Evolutionary conservation across 2,113 vertebrate species (phyloP).

Genomic region (Ornithorhynchus anatinus): DNA sequence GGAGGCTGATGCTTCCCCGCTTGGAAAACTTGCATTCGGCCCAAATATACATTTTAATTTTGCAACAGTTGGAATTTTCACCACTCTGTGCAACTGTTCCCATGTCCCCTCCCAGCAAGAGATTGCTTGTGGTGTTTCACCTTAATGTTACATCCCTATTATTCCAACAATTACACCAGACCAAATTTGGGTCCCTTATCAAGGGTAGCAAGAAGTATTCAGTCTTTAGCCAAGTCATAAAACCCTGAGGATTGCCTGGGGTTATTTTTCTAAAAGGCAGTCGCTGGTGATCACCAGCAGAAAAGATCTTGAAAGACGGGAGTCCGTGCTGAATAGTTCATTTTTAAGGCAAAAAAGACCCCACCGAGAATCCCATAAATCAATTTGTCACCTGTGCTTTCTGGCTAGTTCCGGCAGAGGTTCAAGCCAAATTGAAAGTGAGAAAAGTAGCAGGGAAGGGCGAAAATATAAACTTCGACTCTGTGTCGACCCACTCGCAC

Average conservation of each 20-base stretch:
- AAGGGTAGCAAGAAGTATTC: no score
- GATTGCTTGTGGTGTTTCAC: no score
- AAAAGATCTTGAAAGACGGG: slow-evolving; percentile 39
- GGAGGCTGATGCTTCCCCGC: neutral
- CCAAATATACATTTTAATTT: slow-evolving; percentile 5
- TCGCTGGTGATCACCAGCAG: slow-evolving; percentile 33
- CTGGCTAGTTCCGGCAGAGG: slow-evolving; percentile 24
- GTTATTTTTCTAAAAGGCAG: slow-evolving; percentile 10
- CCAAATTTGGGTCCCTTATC: no score
- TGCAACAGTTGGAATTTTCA: neutral
- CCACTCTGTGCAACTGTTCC: no score
- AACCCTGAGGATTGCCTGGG: no score
- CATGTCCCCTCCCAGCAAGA: no score
- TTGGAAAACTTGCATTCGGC: slow-evolving; percentile 23
- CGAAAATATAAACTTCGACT: neutral
- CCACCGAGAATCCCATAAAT: slow-evolving; percentile 27
- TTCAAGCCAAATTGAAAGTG: slow-evolving; percentile 6
- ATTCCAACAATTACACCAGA: no score
- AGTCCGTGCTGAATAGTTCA: slow-evolving; percentile 48
- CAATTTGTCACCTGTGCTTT: slow-evolving; percentile 40
- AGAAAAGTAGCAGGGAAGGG: slow-evolving; percentile 13
- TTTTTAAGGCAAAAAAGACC: slow-evolving; percentile 13
- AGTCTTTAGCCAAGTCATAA: no score
- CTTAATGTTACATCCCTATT: no score
- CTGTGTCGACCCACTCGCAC: slow-evolving; percentile 10